These are phyloP conservation scores for Neogobius melanostomus DNA, from an alignment of 2,113 vertebrate species.

Conservation along the genomic window DNA sequence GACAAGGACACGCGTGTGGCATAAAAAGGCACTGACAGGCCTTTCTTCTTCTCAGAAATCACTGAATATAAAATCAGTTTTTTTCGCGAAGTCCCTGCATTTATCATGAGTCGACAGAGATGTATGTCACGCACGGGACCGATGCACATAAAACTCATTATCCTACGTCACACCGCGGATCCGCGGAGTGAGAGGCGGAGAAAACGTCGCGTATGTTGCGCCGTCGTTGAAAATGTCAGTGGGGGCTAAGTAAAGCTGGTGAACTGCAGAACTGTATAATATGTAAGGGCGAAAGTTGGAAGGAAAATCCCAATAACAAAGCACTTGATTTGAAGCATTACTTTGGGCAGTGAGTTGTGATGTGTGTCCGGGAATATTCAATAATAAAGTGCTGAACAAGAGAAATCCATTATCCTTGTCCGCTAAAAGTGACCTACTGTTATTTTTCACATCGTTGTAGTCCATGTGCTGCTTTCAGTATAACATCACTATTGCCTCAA, in stretches of 20 bases:
- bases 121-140: constrained; percentile 51
- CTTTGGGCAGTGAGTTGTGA: constrained; percentile 40
- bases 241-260: constrained; percentile 8
- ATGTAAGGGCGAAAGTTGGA: constrained; percentile 9
- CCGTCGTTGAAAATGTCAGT: constrained; percentile 44
- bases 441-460: constrained; percentile 1
- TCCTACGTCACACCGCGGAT: constrained; percentile 55
- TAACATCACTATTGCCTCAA: too few relatives aligned
- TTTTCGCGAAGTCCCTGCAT: constrained; percentile 30
- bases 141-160: constrained; percentile 60
- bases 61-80: constrained; percentile 54
- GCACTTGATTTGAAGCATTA: constrained; percentile 26
- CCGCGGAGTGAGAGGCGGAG: constrained; percentile 11
- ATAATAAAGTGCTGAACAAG: constrained; percentile 44
- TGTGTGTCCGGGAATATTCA: constrained; percentile 31
- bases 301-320: constrained; percentile 22
- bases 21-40: constrained; percentile 34
- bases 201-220: constrained; percentile 28
- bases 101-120: constrained; percentile 63
- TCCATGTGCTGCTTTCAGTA: too few relatives aligned
- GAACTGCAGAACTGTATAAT: constrained; percentile 9
- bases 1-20: constrained; percentile 33
- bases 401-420: constrained; percentile 59
- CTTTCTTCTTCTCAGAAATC: constrained; percentile 53
- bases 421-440: constrained; percentile 18